A percentile compares a stretch with the other conserved stretches of the same genome.
These are phyloP conservation scores for Bombus balteatus DNA, from an alignment of 1,140 invertebrate genomes.

Conservation along the genomic window DNA sequence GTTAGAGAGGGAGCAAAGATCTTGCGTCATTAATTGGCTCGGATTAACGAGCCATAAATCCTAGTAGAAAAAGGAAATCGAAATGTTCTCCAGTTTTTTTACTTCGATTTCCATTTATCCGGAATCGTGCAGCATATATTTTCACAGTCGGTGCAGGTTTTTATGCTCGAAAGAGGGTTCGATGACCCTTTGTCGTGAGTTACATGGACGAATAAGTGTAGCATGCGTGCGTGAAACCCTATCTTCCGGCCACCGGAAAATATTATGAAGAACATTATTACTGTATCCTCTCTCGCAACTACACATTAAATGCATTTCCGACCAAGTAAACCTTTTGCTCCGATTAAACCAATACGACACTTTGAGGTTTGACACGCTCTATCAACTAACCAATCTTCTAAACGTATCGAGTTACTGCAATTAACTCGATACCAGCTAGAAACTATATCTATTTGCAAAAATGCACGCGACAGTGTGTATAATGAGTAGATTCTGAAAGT, in stretches of 20 bases:
- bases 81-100: too few relatives aligned
- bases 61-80: background rate
- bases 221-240: slow-evolving; percentile 67
- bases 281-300: slow-evolving; percentile 35
- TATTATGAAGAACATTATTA: slow-evolving; percentile 73
- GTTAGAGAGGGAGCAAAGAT: too few relatives aligned
- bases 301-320: slow-evolving; percentile 49
- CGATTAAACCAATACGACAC: slow-evolving; percentile 25
- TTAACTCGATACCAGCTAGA: too few relatives aligned
- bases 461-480: too few relatives aligned
- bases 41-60: background rate
- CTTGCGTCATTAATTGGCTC: too few relatives aligned
- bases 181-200: slow-evolving; percentile 70
- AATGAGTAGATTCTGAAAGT: too few relatives aligned
- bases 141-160: slow-evolving; percentile 50
- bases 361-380: background rate
- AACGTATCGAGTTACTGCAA: background rate
- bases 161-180: slow-evolving; percentile 57
- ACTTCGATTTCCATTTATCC: background rate
- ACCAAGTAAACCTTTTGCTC: slow-evolving; percentile 47
- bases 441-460: too few relatives aligned
- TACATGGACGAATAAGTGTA: slow-evolving; percentile 65
- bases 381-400: background rate
- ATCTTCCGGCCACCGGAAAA: slow-evolving; percentile 74
- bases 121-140: slow-evolving; percentile 10